Evolutionary conservation across 2,888 invertebrate species (phyloP).

Genomic region (Sepioteuthis lessoniana): DNA sequence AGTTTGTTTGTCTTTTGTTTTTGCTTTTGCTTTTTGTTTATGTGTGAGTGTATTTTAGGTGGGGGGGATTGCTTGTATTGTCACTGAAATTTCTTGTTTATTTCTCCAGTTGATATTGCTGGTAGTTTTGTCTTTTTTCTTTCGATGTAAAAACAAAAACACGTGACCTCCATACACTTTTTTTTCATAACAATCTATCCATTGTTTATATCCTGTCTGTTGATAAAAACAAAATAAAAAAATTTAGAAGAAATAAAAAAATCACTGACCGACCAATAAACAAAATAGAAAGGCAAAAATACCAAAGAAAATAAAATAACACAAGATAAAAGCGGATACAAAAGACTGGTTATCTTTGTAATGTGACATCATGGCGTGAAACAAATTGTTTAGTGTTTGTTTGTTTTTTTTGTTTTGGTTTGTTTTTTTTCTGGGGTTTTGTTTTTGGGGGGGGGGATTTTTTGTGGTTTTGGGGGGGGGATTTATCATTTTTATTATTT

Average conservation of each 20-base stretch:
- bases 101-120: no score
- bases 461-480: no score
- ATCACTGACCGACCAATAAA: not conserved
- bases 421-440: no score
- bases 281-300: not conserved
- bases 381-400: not conserved
- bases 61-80: no score
- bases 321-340: not conserved
- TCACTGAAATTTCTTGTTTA: no score
- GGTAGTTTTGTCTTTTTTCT: not conserved
- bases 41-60: no score
- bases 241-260: not conserved
- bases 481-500: not conserved
- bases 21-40: not conserved
- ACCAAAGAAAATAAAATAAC: no score
- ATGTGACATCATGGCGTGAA: not conserved
- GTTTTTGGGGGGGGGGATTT: no score
- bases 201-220: not conserved
- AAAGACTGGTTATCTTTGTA: not conserved
- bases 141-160: not conserved
- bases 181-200: constrained; percentile 15
- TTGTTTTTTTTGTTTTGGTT: no score
- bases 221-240: not conserved
- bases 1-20: no score
- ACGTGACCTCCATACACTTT: not conserved